These are phyloP conservation scores for Andrena marginata DNA, from an alignment of 2,888 invertebrate genomes.

Conservation along the genomic window DNA sequence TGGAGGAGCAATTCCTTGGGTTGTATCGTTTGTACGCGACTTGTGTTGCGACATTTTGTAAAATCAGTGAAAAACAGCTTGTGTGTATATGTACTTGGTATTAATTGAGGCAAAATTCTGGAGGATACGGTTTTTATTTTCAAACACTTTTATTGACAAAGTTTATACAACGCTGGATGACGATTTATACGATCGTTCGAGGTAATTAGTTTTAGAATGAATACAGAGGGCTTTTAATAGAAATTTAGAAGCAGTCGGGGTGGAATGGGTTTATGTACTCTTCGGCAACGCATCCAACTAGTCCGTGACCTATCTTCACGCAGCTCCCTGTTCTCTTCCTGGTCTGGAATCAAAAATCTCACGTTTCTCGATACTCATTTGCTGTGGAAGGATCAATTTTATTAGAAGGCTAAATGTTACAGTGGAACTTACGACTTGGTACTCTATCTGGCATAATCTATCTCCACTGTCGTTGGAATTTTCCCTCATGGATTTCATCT, in stretches of 20 bases:
- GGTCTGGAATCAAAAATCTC: constrained; percentile 24
- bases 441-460: constrained; percentile 43
- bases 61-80: no score
- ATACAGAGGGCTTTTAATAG: neutral
- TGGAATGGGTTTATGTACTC: constrained; percentile 85
- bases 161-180: neutral
- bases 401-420: no score
- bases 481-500: constrained; percentile 36
- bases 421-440: constrained; percentile 46
- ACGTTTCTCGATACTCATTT: neutral
- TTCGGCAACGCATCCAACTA: constrained; percentile 84
- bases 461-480: neutral
- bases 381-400: neutral
- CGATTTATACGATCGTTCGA: neutral
- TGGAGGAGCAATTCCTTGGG: neutral
- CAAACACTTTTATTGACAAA: neutral
- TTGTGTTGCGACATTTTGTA: neutral
- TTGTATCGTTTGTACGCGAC: neutral
- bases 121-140: neutral
- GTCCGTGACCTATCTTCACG: constrained; percentile 81
- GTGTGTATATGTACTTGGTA: neutral
- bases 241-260: constrained; percentile 83
- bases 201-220: no score
- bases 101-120: neutral
- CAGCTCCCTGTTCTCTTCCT: constrained; percentile 81